phyloP scores from a whole-genome alignment of 2,888 invertebrate genomes.

The Bugulina stolonifera region DNA sequence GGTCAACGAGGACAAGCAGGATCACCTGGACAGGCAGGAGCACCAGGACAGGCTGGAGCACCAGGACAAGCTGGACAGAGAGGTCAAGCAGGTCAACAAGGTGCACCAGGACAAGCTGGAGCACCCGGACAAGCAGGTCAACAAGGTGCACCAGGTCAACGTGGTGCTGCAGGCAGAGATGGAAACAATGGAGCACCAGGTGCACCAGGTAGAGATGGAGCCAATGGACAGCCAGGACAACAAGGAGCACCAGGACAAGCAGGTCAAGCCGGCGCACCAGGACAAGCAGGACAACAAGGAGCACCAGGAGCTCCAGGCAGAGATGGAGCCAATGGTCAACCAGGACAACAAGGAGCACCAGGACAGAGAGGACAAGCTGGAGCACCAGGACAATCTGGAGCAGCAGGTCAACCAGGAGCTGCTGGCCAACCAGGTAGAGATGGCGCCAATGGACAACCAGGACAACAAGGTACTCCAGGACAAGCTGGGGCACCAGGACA shows the following conservation, averaged over 20 bases:
- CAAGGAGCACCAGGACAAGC: background rate
- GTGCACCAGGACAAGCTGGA: background rate
- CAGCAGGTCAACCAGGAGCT: constrained; percentile 1
- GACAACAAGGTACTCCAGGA: background rate
- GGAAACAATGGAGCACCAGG: background rate
- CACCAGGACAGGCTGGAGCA: constrained; percentile 1
- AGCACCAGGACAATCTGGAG: constrained; percentile 1
- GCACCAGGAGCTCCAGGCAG: constrained; percentile 16
- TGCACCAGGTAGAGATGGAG: background rate
- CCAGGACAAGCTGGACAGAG: background rate
- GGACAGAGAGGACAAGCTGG: background rate
- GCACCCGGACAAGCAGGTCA: constrained; percentile 10
- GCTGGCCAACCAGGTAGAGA: background rate
- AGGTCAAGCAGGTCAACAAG: constrained; percentile 3
- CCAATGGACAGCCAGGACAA: constrained; percentile 25
- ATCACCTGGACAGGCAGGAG: constrained; percentile 11
- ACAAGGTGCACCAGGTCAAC: too few relatives aligned
- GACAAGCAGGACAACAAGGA: constrained; percentile 2
- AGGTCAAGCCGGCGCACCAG: too few relatives aligned
- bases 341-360: constrained; percentile 13
- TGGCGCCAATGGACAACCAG: background rate
- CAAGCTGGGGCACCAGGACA: background rate
- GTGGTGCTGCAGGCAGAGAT: background rate
- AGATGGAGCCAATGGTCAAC: constrained; percentile 5
- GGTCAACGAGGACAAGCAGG: background rate